Evolutionary conservation across 1,140 invertebrate genomes (phyloP).

Genomic region (Drosophila kohkoa): DNA sequence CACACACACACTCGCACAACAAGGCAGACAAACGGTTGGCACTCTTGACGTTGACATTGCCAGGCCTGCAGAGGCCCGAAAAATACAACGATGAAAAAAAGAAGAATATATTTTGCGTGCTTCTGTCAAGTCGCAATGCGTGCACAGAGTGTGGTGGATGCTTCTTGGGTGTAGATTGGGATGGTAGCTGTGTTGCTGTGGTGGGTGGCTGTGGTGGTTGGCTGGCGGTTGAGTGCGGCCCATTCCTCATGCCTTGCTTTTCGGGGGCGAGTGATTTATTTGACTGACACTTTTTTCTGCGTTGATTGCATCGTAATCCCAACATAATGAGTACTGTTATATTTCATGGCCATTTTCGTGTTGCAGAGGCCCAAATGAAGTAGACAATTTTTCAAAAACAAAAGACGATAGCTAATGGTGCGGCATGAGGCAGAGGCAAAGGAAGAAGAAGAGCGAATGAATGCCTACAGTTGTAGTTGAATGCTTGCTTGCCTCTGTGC

Average conservation of each 20-base stretch:
- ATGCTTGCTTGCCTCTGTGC: neutral
- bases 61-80: conserved; percentile 58
- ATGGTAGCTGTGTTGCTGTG: neutral
- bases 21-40: conserved; percentile 31
- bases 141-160: neutral
- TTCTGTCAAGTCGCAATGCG: conserved; percentile 51
- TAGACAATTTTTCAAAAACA: conserved; percentile 83
- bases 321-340: conserved; percentile 84
- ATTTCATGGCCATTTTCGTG: conserved; percentile 82
- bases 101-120: conserved; percentile 50
- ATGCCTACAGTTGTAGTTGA: neutral
- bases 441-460: neutral
- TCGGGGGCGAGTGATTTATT: conserved; percentile 77
- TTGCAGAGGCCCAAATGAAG: conserved; percentile 74
- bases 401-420: conserved; percentile 58
- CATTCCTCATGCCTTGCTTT: conserved; percentile 66
- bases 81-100: conserved; percentile 4
- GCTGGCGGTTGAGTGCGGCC: conserved; percentile 1
- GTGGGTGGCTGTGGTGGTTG: neutral
- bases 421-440: neutral
- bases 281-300: conserved; percentile 83
- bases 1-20: conserved; percentile 3
- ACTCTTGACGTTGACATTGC: conserved; percentile 73
- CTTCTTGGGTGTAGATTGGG: too few relatives aligned
- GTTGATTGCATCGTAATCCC: conserved; percentile 84